phyloP scores from a whole-genome alignment of 2,888 invertebrate species.

The Drosophila neutralis region DNA sequence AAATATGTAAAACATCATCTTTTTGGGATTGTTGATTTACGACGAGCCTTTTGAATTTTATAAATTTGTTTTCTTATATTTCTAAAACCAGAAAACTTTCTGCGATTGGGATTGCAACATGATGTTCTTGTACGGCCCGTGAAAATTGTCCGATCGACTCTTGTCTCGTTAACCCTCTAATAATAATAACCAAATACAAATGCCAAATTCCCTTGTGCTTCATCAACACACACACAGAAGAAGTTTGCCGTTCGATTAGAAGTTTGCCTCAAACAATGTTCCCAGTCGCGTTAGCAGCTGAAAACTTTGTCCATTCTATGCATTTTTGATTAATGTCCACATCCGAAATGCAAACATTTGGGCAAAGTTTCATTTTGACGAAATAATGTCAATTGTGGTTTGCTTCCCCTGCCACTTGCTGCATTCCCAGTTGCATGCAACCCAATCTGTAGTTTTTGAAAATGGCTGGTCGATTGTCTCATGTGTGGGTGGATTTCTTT shows the following conservation, averaged over 20 bases:
- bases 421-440: conserved; percentile 4
- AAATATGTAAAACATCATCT: not conserved
- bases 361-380: conserved; percentile 53
- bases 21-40: not conserved
- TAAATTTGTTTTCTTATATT: not conserved
- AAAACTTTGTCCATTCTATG: conserved; percentile 80
- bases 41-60: not conserved
- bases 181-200: conserved; percentile 31
- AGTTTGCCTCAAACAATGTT: conserved; percentile 45
- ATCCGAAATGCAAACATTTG: conserved; percentile 68
- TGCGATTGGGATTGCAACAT: not conserved
- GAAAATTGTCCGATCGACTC: not conserved
- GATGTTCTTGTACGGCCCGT: not conserved
- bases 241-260: conserved; percentile 35
- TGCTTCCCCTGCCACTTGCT: not conserved
- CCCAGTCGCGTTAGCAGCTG: conserved; percentile 7
- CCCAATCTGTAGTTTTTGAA: not conserved
- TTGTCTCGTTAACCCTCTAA: not conserved
- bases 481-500: not conserved
- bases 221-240: conserved; percentile 46
- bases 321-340: conserved; percentile 82
- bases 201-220: conserved; percentile 34
- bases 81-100: not conserved
- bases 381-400: conserved; percentile 34
- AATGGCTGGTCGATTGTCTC: conserved; percentile 1